These are phyloP conservation scores for Muraenolepis orangiensis DNA, from an alignment of 2,797 vertebrate genomes.

Conservation along the genomic window DNA sequence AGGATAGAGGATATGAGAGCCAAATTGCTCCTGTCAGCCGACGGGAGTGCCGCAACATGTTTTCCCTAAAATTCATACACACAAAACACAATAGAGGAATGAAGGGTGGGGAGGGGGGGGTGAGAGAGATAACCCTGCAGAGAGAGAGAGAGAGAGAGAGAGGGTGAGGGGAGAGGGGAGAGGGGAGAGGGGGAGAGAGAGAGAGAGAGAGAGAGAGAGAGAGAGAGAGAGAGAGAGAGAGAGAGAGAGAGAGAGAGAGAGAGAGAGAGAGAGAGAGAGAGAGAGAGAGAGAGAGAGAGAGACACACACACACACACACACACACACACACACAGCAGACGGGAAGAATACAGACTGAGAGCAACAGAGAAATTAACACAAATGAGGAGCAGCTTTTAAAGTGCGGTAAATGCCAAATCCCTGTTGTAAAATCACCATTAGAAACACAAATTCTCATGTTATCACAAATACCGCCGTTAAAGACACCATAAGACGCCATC, in stretches of 20 bases:
- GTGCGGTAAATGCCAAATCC: constrained; percentile 43
- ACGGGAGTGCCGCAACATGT: constrained; percentile 56
- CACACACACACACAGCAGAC: too few relatives aligned
- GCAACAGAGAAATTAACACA: constrained; percentile 53
- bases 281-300: constrained; percentile 49
- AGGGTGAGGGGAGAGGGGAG: constrained; percentile 42
- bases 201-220: constrained; percentile 51
- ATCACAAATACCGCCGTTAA: background rate
- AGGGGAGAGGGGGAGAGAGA: constrained; percentile 33
- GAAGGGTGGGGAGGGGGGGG: constrained; percentile 29
- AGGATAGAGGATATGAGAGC: constrained; percentile 62
- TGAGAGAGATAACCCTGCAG: constrained; percentile 43
- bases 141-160: constrained; percentile 50
- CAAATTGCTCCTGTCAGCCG: constrained; percentile 65
- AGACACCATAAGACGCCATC: background rate
- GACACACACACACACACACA: too few relatives aligned
- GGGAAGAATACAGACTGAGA: constrained; percentile 35
- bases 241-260: constrained; percentile 51
- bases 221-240: constrained; percentile 51
- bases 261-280: constrained; percentile 41
- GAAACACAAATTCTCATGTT: too few relatives aligned
- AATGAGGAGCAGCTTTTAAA: constrained; percentile 54
- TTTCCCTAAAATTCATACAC: constrained; percentile 56
- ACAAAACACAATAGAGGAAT: constrained; percentile 55
- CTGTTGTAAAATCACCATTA: background rate